Conservation (phyloP, 2,888 invertebrate species). For the Colostygia pectinataria region DNA sequence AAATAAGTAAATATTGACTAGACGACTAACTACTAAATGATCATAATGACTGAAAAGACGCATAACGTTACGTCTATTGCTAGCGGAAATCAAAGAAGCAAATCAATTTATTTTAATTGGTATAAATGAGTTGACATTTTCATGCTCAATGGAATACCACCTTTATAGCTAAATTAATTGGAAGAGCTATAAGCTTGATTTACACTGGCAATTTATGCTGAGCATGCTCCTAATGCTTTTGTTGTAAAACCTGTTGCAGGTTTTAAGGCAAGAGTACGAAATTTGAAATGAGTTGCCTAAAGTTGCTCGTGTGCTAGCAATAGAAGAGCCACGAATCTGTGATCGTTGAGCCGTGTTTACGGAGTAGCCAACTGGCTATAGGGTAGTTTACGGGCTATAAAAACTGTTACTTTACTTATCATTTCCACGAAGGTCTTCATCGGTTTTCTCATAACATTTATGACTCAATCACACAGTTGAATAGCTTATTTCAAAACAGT, state of each 20-base stretch:
- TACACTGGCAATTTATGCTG: conserved; percentile 2
- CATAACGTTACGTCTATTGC: too few species aligned
- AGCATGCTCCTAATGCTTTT: background rate
- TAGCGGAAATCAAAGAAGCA: too few species aligned
- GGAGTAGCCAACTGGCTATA: conserved; percentile 24
- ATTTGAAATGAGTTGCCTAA: background rate
- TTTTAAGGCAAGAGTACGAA: background rate
- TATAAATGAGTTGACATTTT: conserved; percentile 21
- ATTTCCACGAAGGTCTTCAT: background rate
- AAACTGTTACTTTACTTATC: background rate
- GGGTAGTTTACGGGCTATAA: background rate
- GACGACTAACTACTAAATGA: too few species aligned
- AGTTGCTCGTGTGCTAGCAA: conserved; percentile 3
- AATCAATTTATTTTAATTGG: too few species aligned
- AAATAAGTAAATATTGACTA: background rate
- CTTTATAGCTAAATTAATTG: conserved; percentile 9
- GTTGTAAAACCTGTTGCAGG: too few species aligned
- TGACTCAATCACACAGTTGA: too few species aligned
- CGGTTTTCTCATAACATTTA: too few species aligned
- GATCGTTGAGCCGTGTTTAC: conserved; percentile 35
- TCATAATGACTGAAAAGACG: too few species aligned
- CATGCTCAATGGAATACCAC: conserved; percentile 26
- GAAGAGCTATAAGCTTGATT: conserved; percentile 3
- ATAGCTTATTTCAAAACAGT: too few species aligned
- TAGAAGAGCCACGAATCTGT: conserved; percentile 8